Evolutionary conservation across 2,113 vertebrate species (phyloP).

Genomic region (Larimichthys polyactis): DNA sequence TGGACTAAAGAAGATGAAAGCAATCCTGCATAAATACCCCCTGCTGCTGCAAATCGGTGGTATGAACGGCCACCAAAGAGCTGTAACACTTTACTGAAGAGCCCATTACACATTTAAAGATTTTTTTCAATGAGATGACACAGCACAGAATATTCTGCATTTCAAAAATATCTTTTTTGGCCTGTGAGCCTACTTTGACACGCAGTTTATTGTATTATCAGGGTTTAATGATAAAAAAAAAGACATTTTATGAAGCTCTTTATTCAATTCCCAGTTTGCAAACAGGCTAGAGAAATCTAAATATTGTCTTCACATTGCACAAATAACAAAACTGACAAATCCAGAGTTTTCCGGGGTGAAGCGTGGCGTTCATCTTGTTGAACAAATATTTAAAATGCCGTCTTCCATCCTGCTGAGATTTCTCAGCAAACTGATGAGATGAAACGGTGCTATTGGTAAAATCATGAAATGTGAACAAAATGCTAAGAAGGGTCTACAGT

Average conservation of each 20-base stretch:
- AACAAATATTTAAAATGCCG: conserved; percentile 17
- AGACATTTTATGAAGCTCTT: not conserved
- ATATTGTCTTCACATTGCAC: conserved; percentile 1
- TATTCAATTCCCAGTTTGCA: not conserved
- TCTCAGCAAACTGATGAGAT: not conserved
- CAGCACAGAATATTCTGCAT: not conserved
- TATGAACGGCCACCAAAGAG: not conserved
- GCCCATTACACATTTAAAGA: conserved; percentile 12
- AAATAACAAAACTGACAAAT: conserved; percentile 7
- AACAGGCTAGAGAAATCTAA: not conserved
- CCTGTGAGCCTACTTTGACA: not conserved
- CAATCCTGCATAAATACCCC: not conserved
- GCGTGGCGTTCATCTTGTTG: not conserved
- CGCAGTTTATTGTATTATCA: not conserved
- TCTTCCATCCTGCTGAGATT: conserved; percentile 6
- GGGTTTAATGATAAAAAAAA: not conserved
- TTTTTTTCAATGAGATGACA: not conserved
- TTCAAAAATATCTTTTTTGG: not conserved
- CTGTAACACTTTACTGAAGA: not conserved
- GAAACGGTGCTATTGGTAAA: not conserved
- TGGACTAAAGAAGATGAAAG: conserved; percentile 8
- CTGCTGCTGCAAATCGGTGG: not conserved
- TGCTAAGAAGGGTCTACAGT: not conserved
- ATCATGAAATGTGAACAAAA: not conserved
- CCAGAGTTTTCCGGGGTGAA: not conserved